Percentiles rank a stretch among this genome's conserved stretches.
Evolutionary conservation across 2,113 vertebrate species (phyloP).

Genomic region (Engraulis encrasicolus): DNA sequence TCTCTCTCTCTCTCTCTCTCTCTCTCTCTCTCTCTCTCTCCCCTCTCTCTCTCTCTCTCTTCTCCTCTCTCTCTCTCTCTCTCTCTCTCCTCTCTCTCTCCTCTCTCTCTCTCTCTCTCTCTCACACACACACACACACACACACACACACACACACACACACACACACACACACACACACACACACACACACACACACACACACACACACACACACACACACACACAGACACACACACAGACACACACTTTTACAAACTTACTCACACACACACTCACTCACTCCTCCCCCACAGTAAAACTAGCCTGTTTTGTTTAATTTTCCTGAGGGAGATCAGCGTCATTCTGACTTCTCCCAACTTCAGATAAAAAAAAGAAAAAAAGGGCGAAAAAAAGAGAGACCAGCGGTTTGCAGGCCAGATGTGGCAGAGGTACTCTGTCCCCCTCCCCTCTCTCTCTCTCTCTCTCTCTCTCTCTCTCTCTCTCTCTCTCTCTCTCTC

Average conservation of each 20-base stretch:
- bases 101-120: no score
- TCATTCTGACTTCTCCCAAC: slow-evolving; percentile 19
- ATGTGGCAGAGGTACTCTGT: slow-evolving; percentile 24
- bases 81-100: no score
- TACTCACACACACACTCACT: background rate
- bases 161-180: background rate
- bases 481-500: background rate
- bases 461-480: no score
- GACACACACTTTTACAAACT: background rate
- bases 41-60: no score
- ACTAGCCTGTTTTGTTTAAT: slow-evolving; percentile 30
- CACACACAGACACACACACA: slow-evolving; percentile 1
- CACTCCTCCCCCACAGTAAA: slow-evolving; percentile 5
- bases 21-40: no score
- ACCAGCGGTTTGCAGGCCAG: slow-evolving; percentile 21
- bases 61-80: no score
- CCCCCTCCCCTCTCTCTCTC: background rate
- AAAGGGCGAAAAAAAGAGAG: background rate
- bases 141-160: background rate
- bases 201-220: background rate
- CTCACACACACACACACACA: background rate
- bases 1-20: no score
- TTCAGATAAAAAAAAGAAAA: slow-evolving; percentile 21
- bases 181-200: background rate
- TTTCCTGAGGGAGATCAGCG: slow-evolving; percentile 31